Base-by-base conservation (phyloP, 1,140 invertebrate species). In the Cyphomyrmex costatus region DNA sequence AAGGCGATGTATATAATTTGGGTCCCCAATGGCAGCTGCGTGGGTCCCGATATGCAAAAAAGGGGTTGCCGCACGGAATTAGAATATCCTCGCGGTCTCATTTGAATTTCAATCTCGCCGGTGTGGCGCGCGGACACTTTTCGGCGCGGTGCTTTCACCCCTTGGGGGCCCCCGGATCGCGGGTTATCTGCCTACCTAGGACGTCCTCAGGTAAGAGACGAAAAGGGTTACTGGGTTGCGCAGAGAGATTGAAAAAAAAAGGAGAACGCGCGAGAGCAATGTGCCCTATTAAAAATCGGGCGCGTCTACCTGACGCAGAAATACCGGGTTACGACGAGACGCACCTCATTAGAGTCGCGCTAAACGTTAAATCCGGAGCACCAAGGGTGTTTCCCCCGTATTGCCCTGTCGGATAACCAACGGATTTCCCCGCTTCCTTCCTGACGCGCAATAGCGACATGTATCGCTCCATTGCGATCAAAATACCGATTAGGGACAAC, bases 11-110 rank as follows among this genome's bases (percentile, higher is more conserved):
- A 83, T 91, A 91, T 91, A 89, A 90, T 89, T 91, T 91, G 88
- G 86, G 90, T 85, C 88, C 77, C 85, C 58, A 70, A 60, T 77
- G 90, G 84, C 87, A 90, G 90, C 90, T 91, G 89, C 89, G 90
- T 91, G 90, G 89, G 93, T 90, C 93, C 90, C 89, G 91, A 94
- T 94, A 94, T 94, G 93, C 94, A 95, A 95, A 95, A 91, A 90
- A 94, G 94, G 94, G 94, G 93, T 94, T 92, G 92, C 88, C 86
- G 92, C 92, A 89, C 90, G 92, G 93, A 95, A 95, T 95, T 94
- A 94, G 93, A 95, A 95, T 95, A 95, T 95, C 94, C 94, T 95
- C 95, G 95, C 92, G 95, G 94, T 95, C 95, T 95, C 95, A 95
- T 95, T 95, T 95, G 94, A 95, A 95, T 95, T 95, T 95, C 92